These are phyloP conservation scores for Drosophila tripunctata DNA, from an alignment of 2,888 invertebrate genomes.

Conservation along the genomic window DNA sequence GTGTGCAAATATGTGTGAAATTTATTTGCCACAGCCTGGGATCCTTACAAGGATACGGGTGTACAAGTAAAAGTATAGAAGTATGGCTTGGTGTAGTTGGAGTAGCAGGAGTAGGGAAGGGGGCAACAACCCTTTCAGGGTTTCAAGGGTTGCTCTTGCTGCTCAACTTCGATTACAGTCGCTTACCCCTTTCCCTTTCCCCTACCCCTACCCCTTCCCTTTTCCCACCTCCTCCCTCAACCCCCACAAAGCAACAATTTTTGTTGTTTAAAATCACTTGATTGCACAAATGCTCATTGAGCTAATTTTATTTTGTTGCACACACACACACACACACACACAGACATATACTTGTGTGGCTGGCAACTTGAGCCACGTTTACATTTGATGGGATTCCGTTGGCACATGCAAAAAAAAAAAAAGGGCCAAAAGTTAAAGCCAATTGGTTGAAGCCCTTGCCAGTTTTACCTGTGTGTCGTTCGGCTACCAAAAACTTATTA, in stretches of 20 bases:
- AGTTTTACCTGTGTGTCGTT: slow-evolving; percentile 17
- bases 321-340: slow-evolving; percentile 23
- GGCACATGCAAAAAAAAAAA: slow-evolving; percentile 47
- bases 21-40: slow-evolving; percentile 65
- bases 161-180: slow-evolving; percentile 47
- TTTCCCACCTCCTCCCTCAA: too few species aligned
- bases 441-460: slow-evolving; percentile 47
- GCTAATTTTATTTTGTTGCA: slow-evolving; percentile 78
- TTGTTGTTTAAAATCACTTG: slow-evolving; percentile 79
- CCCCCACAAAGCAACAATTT: too few species aligned
- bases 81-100: too few species aligned
- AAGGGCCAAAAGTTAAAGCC: slow-evolving; percentile 19
- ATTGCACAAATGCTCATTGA: slow-evolving; percentile 82
- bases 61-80: too few species aligned
- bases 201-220: too few species aligned
- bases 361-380: slow-evolving; percentile 66
- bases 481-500: slow-evolving; percentile 55
- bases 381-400: slow-evolving; percentile 73
- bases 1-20: slow-evolving; percentile 80
- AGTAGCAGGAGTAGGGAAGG: neutral
- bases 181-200: neutral
- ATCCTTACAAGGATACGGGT: slow-evolving; percentile 15
- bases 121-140: slow-evolving; percentile 53
- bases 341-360: neutral
- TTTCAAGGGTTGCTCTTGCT: slow-evolving; percentile 54